Evolutionary conservation across 1,140 invertebrate species (phyloP).

Genomic region (Heliothis subflexa): DNA sequence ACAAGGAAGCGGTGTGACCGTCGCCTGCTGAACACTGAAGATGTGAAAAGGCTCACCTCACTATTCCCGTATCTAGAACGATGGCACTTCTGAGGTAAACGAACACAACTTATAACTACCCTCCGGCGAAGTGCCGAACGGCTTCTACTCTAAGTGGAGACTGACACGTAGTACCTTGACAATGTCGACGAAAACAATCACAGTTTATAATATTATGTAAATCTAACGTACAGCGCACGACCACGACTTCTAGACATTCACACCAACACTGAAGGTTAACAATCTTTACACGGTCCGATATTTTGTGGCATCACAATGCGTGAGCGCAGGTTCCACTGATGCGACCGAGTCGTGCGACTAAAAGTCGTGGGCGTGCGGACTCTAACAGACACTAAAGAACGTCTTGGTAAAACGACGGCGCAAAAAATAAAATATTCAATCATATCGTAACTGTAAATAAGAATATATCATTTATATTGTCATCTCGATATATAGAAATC

Average conservation of each 20-base stretch:
- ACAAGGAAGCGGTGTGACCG: background rate
- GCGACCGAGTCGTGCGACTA: background rate
- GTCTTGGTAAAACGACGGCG: constrained; percentile 53
- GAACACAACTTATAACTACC: constrained; percentile 72
- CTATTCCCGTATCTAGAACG: constrained; percentile 48
- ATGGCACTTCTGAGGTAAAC: constrained; percentile 83
- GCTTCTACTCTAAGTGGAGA: constrained; percentile 41
- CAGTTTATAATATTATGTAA: constrained; percentile 65
- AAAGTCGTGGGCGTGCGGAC: constrained; percentile 38
- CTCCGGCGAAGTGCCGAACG: constrained; percentile 31
- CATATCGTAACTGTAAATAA: constrained; percentile 80
- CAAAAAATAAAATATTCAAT: constrained; percentile 66
- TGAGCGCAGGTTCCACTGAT: background rate
- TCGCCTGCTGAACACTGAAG: constrained; percentile 3
- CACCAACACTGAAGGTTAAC: no score
- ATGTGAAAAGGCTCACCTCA: constrained; percentile 26
- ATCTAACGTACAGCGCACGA: constrained; percentile 54
- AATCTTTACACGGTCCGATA: no score
- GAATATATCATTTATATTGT: constrained; percentile 79
- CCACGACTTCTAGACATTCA: background rate
- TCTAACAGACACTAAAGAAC: constrained; percentile 48
- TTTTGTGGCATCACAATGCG: no score
- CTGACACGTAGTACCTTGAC: constrained; percentile 71
- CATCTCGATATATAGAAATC: constrained; percentile 84
- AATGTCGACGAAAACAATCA: constrained; percentile 75